Conservation (phyloP, 2,797 vertebrate genomes). For the Schizothorax lantsangensis region DNA sequence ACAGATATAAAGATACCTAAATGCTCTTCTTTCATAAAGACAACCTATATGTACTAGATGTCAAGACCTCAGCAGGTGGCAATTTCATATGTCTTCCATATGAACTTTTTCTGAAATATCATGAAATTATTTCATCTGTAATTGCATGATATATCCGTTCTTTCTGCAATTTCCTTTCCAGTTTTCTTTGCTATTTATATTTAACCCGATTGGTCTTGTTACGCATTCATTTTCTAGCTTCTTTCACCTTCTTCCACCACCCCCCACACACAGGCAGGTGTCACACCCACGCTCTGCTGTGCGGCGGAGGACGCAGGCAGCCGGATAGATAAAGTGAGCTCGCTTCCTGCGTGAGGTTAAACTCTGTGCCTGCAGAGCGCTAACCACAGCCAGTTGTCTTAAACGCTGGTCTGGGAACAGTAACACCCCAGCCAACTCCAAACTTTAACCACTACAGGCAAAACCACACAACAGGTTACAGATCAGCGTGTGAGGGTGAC, state of each 20-base stretch:
- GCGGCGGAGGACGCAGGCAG: conserved; percentile 51
- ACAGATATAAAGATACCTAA: not conserved
- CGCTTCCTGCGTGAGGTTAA: conserved; percentile 81
- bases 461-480: conserved; percentile 52
- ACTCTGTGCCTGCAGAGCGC: conserved; percentile 52
- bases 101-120: not conserved
- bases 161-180: not conserved
- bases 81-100: not conserved
- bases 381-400: conserved; percentile 59
- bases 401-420: conserved; percentile 46
- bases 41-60: not conserved
- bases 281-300: conserved; percentile 75
- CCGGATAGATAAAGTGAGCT: conserved; percentile 76
- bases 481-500: conserved; percentile 35
- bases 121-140: not conserved
- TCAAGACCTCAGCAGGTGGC: not conserved
- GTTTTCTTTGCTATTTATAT: conserved; percentile 21
- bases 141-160: not conserved
- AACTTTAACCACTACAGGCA: conserved; percentile 9
- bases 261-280: conserved; percentile 68
- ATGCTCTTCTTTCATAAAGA: not conserved
- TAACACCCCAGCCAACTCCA: conserved; percentile 17
- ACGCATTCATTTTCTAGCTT: conserved; percentile 40
- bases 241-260: conserved; percentile 13
- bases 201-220: conserved; percentile 31